Evolutionary conservation across 2,888 invertebrate species (phyloP).

Genomic region (Hydrotaea cyrtoneurina): DNA sequence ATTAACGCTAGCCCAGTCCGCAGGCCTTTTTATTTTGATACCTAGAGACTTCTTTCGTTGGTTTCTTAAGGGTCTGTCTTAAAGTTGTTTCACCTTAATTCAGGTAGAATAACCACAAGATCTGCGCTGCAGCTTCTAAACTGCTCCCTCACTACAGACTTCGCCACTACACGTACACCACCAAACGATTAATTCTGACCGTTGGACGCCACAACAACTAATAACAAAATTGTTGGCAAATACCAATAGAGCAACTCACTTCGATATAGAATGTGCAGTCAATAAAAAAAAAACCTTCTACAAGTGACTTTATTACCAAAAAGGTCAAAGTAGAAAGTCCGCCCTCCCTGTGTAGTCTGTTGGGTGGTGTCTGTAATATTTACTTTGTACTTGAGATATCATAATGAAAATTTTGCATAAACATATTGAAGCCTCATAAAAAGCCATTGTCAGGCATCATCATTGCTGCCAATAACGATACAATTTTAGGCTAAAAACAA

Average conservation of each 20-base stretch:
- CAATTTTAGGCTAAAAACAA: not conserved
- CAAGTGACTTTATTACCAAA: constrained; percentile 1
- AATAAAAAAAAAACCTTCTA: not conserved
- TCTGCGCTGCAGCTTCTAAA: too few relatives aligned
- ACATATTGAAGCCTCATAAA: constrained; percentile 21
- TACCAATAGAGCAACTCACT: not conserved
- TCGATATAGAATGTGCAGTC: not conserved
- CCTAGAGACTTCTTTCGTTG: too few relatives aligned
- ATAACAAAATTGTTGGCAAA: not conserved
- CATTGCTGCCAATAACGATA: constrained; percentile 34
- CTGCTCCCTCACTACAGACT: too few relatives aligned
- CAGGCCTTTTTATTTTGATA: too few relatives aligned
- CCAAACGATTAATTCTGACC: too few relatives aligned
- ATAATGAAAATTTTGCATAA: constrained; percentile 44
- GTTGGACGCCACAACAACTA: too few relatives aligned
- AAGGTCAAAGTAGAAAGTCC: not conserved
- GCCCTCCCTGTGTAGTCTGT: not conserved
- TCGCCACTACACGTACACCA: too few relatives aligned
- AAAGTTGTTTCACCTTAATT: too few relatives aligned
- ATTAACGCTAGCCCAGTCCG: too few relatives aligned
- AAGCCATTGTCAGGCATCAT: not conserved
- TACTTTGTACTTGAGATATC: constrained; percentile 53
- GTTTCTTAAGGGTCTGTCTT: too few relatives aligned
- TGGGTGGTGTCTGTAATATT: constrained; percentile 42
- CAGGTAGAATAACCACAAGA: too few relatives aligned